Percentiles rank a stretch among this genome's conserved stretches.
phyloP scores from a whole-genome alignment of 1,140 invertebrate genomes.

The Drosophila sp. region DNA sequence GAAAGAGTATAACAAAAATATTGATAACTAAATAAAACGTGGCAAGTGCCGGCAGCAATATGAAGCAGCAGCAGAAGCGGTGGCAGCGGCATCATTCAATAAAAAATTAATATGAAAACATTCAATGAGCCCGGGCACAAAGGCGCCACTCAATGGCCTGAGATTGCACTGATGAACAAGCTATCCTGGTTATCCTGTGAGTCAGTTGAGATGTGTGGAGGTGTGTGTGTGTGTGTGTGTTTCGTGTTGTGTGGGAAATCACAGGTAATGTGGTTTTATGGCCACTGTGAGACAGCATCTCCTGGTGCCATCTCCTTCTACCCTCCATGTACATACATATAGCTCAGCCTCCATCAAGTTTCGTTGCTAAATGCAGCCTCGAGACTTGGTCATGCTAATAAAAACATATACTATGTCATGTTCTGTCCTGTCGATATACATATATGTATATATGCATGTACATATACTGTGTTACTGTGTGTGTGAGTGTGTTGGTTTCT shows the following conservation, averaged over 20 bases:
- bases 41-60: conserved; percentile 1
- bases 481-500: conserved; percentile 28
- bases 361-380: conserved; percentile 57
- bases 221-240: conserved; percentile 25
- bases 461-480: conserved; percentile 8
- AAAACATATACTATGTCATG: conserved; percentile 71
- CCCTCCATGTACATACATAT: background rate
- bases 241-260: conserved; percentile 50
- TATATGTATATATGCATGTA: background rate
- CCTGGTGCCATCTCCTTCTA: conserved; percentile 5
- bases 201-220: background rate
- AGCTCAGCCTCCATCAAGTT: background rate
- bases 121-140: conserved; percentile 70
- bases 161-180: conserved; percentile 60
- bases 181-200: conserved; percentile 14
- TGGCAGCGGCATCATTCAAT: conserved; percentile 57
- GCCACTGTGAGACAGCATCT: conserved; percentile 56
- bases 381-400: conserved; percentile 62
- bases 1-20: conserved; percentile 3
- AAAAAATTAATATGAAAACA: conserved; percentile 79
- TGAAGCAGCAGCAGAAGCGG: background rate
- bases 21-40: conserved; percentile 14
- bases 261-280: conserved; percentile 77
- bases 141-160: conserved; percentile 55
- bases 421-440: conserved; percentile 16